Evolutionary conservation across 2,113 vertebrate genomes (phyloP), one percentile per base, ranked within the genome.

Genomic region (Laterallus jamaicensis): DNA sequence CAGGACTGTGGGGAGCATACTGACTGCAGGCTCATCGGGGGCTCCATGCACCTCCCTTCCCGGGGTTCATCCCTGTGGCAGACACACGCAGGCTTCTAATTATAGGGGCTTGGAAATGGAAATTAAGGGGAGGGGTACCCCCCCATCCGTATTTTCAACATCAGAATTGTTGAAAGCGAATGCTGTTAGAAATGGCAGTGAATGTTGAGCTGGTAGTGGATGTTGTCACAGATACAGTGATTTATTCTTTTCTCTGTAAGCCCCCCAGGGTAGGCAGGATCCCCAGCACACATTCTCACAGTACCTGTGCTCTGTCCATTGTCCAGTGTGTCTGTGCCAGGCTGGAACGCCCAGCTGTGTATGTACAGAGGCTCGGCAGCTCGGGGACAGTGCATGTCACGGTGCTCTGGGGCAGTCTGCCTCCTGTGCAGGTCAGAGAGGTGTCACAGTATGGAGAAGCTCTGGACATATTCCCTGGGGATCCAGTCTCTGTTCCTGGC

Each of bases 31-130:
- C 15, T 3, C 4, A 26, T 6, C 18, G 4, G 22, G 52, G 4
- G 50, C 17, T 1, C 9, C 2, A 1, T 19, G 31, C 59, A 5
- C 49, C 28, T 32, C 28, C 47, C 49, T 14, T 11, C 56, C 50
- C 0, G 24, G 22, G 19, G 12, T 28, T 50, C 11, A 1, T 25
- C 49, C 39, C 11, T 19, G 49, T 0, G 0, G 18, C 2, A 2
- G 10, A 12, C 0, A 2, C 29, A 9, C 28, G 11, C 31, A 25
- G 17, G 4, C 44, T 28, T 24, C 22, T 39, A 6, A 22, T 29
- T 25, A 1, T 0, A 10, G 32, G 14, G 28, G 20, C 4, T 66
- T 35, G 40, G 29, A 66, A 49, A 10, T 52, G 56, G n/a, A 81
- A 81, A 59, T 2, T 3, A 8, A 52, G 11, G 17, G 35, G 7